Conservation (phyloP, 2,113 vertebrate genomes). For the Tetraodon nigroviridis region DNA sequence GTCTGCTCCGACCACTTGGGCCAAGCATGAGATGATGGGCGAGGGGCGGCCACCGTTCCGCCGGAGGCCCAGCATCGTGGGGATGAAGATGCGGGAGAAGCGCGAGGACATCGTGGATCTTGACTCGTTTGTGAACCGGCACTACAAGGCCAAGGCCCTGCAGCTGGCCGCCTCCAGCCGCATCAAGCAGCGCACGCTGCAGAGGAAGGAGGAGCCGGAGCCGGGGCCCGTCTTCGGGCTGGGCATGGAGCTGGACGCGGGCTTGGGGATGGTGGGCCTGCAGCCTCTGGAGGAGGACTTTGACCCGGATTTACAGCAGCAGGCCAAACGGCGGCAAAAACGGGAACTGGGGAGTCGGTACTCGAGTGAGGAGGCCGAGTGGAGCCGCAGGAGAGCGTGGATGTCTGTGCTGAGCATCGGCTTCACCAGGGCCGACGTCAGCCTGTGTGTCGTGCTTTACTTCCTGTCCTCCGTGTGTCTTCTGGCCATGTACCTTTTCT, state of each 20-base stretch:
- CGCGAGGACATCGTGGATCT: constrained; percentile 82
- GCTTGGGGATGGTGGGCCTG: constrained; percentile 51
- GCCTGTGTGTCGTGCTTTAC: constrained; percentile 86
- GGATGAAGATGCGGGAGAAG: constrained; percentile 34
- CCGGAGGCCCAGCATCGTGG: constrained; percentile 68
- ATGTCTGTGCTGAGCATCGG: constrained; percentile 78
- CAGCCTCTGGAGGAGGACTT: constrained; percentile 49
- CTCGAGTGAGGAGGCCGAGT: constrained; percentile 23
- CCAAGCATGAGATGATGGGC: constrained; percentile 21
- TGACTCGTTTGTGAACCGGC: constrained; percentile 78
- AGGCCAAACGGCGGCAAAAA: constrained; percentile 44
- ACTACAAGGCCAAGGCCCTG: constrained; percentile 77
- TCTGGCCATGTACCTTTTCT: constrained; percentile 83
- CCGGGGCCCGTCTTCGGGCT: constrained; percentile 25
- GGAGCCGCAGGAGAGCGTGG: constrained; percentile 65
- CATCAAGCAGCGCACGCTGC: constrained; percentile 49
- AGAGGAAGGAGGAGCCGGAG: constrained; percentile 57
- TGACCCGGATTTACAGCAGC: constrained; percentile 9
- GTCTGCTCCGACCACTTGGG: constrained; percentile 35
- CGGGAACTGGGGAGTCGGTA: constrained; percentile 57
- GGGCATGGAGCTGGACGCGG: constrained; percentile 38
- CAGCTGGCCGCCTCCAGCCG: constrained; percentile 42
- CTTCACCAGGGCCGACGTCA: constrained; percentile 86
- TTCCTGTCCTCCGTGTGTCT: constrained; percentile 84
- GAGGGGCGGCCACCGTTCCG: background rate